Evolutionary conservation across 37 sponge, comb jelly and placozoan species (phyloP).

Genomic region (Crambe crambe): DNA sequence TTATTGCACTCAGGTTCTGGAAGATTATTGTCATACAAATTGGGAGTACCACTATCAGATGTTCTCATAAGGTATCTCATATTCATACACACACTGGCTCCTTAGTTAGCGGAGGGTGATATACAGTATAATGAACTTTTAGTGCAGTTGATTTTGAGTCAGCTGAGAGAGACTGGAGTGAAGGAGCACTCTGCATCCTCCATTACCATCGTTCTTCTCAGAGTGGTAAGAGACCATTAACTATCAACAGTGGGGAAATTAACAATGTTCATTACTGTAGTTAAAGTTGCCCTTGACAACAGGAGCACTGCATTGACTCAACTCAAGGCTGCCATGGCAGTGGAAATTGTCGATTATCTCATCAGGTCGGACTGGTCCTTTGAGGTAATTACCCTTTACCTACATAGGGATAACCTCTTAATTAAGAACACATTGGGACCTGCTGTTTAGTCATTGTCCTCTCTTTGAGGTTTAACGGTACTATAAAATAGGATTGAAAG

Average conservation of each 20-base stretch:
- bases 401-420: too few relatives aligned
- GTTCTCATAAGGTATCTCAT: neutral
- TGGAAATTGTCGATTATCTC: slow-evolving; percentile 50
- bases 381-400: neutral
- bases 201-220: neutral
- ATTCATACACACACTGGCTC: neutral
- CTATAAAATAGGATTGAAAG: too few relatives aligned
- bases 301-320: slow-evolving; percentile 17
- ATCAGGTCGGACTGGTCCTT: neutral
- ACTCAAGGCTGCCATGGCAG: slow-evolving; percentile 39
- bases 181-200: slow-evolving; percentile 12
- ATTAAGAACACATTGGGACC: too few relatives aligned
- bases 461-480: too few relatives aligned
- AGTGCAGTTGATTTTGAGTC: slow-evolving; percentile 26
- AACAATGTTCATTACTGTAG: too few relatives aligned
- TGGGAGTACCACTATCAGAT: neutral
- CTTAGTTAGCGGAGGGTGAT: too few relatives aligned
- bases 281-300: slow-evolving; percentile 27
- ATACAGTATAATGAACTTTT: too few relatives aligned
- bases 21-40: neutral
- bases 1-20: neutral
- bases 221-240: slow-evolving; percentile 6
- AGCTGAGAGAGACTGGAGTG: neutral
- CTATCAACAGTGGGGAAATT: too few relatives aligned
- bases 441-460: too few relatives aligned